Evolutionary conservation across 2,888 invertebrate species (phyloP).

Genomic region (Meiosimyza decipiens): DNA sequence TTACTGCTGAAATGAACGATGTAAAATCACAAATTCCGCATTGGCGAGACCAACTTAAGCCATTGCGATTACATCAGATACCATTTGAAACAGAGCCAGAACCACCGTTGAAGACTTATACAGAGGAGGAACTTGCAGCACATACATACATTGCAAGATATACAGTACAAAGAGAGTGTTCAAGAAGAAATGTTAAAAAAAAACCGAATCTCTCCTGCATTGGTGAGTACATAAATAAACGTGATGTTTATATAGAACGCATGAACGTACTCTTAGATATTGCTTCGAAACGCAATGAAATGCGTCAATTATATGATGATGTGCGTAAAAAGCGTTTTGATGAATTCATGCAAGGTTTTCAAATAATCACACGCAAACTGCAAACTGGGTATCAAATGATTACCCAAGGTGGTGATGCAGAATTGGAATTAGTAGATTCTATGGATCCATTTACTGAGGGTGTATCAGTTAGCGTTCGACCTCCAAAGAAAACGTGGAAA

Average conservation of each 20-base stretch:
- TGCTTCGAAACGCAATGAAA: slow-evolving; percentile 79
- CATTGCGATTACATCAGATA: slow-evolving; percentile 74
- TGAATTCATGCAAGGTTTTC: slow-evolving; percentile 89
- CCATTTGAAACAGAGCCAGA: slow-evolving; percentile 69
- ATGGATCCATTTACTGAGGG: slow-evolving; percentile 98
- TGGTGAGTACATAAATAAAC: slow-evolving; percentile 78
- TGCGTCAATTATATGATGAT: slow-evolving; percentile 77
- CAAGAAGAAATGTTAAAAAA: slow-evolving; percentile 72
- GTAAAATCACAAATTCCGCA: slow-evolving; percentile 70
- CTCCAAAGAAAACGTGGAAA: slow-evolving; percentile 99
- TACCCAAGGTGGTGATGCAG: slow-evolving; percentile 96
- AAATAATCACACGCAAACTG: slow-evolving; percentile 87
- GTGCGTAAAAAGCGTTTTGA: slow-evolving; percentile 78
- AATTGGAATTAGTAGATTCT: slow-evolving; percentile 92
- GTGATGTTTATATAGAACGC: slow-evolving; percentile 78
- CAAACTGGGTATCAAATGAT: slow-evolving; percentile 99
- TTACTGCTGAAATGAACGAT: slow-evolving; percentile 72
- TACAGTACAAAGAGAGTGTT: slow-evolving; percentile 71
- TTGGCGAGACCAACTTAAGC: slow-evolving; percentile 68
- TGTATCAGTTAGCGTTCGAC: slow-evolving; percentile 92
- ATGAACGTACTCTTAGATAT: slow-evolving; percentile 84
- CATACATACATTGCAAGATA: slow-evolving; percentile 70
- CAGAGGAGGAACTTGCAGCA: slow-evolving; percentile 75
- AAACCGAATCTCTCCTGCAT: slow-evolving; percentile 82
- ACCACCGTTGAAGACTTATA: slow-evolving; percentile 70